Evolutionary conservation across 2,888 invertebrate species (phyloP), one percentile per base, ranked within the genome.

Genomic region (Helicoverpa assulta): DNA sequence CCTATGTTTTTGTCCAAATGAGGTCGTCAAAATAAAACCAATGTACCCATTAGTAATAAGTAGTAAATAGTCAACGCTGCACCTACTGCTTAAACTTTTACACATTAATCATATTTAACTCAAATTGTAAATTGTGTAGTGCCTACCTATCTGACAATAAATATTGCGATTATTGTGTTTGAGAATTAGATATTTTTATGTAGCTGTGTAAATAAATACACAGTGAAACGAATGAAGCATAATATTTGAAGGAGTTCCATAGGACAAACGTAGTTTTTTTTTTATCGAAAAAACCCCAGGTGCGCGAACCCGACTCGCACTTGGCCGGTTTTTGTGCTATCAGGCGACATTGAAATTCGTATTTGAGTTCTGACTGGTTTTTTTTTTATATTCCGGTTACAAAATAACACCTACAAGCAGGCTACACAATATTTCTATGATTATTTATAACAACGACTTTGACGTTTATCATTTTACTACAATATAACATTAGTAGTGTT

Each of bases 91-190:
- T 43, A 43, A 4, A 18, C 47, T 29, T 40, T 19, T 18, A 21
- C 16, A 58, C 6, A 69, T 71, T 21, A 5, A 58, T 71, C 74
- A 67, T 67, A 58, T 74, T 67, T 74, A 53, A 50, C 53, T 26
- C 21, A 58, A 50, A 47, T 47, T 47, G 16, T 47, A 6, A 16
- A 16, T 0, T 43, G 43, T 43, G 43, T 43, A 26, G 26, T 26
- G 4, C 26, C 4, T 26, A 12, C 43, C 16, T 43, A 43, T 43
- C 5, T 43, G 14, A 43, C 16, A 33, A 33, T 33, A 33, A 33
- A 33, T 33, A 33, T 10, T 8, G 2, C 1, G 33, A 33, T 33
- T 33, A 10, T 33, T 33, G 33, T 1, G 1, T 33, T 33, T 33
- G 33, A 8, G 8, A 7, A 8, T 33, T 33, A 33, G 33, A 33